Conservation (phyloP, 2,113 vertebrate genomes). For the Alaudala cheleensis region DNA sequence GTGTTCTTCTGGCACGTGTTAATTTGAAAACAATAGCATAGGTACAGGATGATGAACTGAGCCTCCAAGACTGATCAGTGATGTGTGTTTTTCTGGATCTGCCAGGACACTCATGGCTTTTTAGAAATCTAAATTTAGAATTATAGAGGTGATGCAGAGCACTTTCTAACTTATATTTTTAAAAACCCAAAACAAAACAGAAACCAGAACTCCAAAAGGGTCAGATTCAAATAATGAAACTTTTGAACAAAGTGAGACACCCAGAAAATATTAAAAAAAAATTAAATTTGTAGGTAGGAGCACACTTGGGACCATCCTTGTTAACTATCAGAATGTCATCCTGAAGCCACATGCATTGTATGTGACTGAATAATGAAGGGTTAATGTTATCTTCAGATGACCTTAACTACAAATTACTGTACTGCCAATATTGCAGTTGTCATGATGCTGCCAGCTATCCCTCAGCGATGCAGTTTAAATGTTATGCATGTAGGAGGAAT, state of each 20-base stretch:
- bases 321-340: not conserved
- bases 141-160: not conserved
- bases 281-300: not conserved
- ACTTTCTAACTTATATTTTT: not conserved
- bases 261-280: not conserved
- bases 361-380: not conserved
- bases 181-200: not conserved
- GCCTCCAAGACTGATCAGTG: not conserved
- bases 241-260: not conserved
- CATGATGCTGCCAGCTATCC: slow-evolving; percentile 2
- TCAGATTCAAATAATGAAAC: not conserved
- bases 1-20: not conserved
- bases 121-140: not conserved
- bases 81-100: not conserved
- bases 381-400: not conserved
- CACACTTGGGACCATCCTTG: not conserved
- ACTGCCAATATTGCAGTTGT: not conserved
- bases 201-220: not conserved
- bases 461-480: not conserved
- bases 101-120: not conserved
- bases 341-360: not conserved
- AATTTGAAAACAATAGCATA: not conserved
- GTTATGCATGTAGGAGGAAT: slow-evolving; percentile 27
- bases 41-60: not conserved
- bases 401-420: slow-evolving; percentile 2